Evolutionary conservation across 2,113 vertebrate species (phyloP).

Genomic region (Struthidea cinerea): DNA sequence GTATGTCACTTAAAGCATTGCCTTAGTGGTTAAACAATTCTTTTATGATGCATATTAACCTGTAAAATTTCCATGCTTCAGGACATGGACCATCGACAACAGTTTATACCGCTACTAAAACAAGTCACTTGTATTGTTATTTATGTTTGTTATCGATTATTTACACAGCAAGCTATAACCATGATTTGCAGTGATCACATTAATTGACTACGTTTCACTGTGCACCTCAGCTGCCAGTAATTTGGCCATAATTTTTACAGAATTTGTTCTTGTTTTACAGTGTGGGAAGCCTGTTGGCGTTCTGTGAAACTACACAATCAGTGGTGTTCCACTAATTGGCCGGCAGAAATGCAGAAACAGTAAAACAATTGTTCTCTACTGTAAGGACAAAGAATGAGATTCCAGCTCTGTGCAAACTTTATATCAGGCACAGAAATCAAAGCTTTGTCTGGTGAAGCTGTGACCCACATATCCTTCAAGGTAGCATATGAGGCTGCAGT

Average conservation of each 20-base stretch:
- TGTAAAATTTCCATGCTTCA: slow-evolving; percentile 1
- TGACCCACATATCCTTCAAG: neutral
- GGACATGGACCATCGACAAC: neutral
- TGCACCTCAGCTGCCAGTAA: slow-evolving; percentile 27
- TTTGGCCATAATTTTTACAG: slow-evolving; percentile 43
- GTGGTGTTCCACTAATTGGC: slow-evolving; percentile 3
- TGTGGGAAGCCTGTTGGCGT: neutral
- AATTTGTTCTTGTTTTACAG: slow-evolving; percentile 26
- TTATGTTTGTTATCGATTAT: slow-evolving; percentile 51
- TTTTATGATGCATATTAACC: slow-evolving; percentile 18
- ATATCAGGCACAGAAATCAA: neutral
- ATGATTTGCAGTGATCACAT: slow-evolving; percentile 49
- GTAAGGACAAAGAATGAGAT: neutral
- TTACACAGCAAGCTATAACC: slow-evolving; percentile 44
- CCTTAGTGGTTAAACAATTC: neutral
- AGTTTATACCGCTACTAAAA: slow-evolving; percentile 31
- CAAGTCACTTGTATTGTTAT: slow-evolving; percentile 32
- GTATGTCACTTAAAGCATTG: neutral
- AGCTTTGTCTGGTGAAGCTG: neutral
- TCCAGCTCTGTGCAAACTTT: neutral
- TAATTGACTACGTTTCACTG: slow-evolving; percentile 55
- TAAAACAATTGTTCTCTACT: neutral
- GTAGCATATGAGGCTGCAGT: neutral
- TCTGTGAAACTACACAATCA: slow-evolving; percentile 2
- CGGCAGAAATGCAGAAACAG: neutral